Base-by-base conservation (phyloP, 2,797 vertebrate species). In the Sebastes matsubarae region DNA sequence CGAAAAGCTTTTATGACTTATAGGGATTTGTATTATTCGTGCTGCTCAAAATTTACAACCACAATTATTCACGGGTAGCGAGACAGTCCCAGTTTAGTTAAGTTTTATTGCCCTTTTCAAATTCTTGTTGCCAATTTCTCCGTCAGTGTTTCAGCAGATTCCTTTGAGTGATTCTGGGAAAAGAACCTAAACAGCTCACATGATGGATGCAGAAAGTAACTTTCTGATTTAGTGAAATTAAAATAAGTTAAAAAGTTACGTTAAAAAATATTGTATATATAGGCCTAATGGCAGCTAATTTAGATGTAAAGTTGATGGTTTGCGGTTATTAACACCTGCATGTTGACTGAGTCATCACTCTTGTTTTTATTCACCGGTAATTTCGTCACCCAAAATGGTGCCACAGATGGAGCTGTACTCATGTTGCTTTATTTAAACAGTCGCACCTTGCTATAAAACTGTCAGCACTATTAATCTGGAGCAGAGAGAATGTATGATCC, bases 1-100 rank as follows among this genome's bases (percentile, higher is more conserved):
- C 94, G 94, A 95, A 96, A 95, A 95, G 80, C 83, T 92, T 95
- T 94, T 89, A 95, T 87, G 87, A 88, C 85, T 84, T 85, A 75
- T 89, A 84, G 75, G 83, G 92, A 94, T 94, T 95, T 95, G 93
- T 95, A 93, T 92, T 87, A 89, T 86, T 90, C 58, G 36, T 82
- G 83, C 81, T 75, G 82, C 83, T 90, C 78, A 90, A 92, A 95
- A 96, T 96, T 95, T 96, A 96, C 88, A 79, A 73, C 90, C 74
- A 3, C 80, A 86, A 93, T 96, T 94, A 83, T 94, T 95, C 95
- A 95, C 79, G 88, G 90, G 32, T 81, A 82, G 87, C 87, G 81
- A 89, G 82, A 91, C 89, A 83, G 83, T 66, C 87, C 87, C 89
- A 88, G 85, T 92, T 89, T 83, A 72, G 70, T 79, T 32, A 68